phyloP scores from a whole-genome alignment of 2,113 vertebrate species.

The Chionodraco myersi region DNA sequence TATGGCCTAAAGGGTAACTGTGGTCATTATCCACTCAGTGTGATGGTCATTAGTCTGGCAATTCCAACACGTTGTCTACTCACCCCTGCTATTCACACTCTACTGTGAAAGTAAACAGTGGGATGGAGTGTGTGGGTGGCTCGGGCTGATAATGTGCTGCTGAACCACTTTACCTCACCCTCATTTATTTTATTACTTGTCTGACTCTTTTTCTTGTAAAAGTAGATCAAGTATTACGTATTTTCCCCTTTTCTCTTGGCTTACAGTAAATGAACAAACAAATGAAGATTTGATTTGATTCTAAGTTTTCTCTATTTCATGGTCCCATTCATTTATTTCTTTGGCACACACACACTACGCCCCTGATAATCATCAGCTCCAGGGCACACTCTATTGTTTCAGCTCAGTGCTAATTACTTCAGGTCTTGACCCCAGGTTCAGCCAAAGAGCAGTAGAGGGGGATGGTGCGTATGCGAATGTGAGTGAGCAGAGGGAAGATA shows the following conservation, averaged over 20 bases:
- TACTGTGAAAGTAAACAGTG: constrained; percentile 63
- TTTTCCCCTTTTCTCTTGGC: background rate
- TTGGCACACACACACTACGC: constrained; percentile 23
- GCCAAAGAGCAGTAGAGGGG: constrained; percentile 53
- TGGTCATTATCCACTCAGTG: constrained; percentile 68
- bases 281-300: constrained; percentile 5
- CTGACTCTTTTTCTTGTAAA: background rate
- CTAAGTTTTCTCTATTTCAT: constrained; percentile 21
- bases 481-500: constrained; percentile 4
- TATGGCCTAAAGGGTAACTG: constrained; percentile 54
- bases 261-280: background rate
- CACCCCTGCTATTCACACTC: constrained; percentile 62
- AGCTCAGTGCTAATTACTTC: constrained; percentile 78
- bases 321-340: constrained; percentile 36
- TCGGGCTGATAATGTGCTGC: constrained; percentile 20
- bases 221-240: background rate
- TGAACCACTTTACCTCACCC: background rate
- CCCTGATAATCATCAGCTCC: constrained; percentile 75
- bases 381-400: constrained; percentile 77
- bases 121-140: constrained; percentile 16
- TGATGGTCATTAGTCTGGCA: constrained; percentile 69
- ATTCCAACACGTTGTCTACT: constrained; percentile 57
- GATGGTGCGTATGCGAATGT: constrained; percentile 30
- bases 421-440: constrained; percentile 75
- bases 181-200: background rate